phyloP scores from a whole-genome alignment of 1,140 invertebrate genomes.

The Lepidurus apus region DNA sequence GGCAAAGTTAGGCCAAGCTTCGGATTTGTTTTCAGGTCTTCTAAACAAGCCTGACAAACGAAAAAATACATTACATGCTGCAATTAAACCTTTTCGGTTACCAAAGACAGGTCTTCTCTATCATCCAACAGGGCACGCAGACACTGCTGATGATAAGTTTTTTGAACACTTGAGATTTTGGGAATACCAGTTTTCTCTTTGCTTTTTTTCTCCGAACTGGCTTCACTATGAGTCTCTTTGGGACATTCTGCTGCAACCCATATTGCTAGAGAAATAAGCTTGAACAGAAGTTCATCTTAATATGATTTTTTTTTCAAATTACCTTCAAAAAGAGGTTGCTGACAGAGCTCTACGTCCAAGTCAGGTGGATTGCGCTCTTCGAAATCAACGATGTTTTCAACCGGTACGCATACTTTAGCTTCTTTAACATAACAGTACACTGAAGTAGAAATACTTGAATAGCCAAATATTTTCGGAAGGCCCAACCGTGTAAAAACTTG shows the following conservation, averaged over 20 bases:
- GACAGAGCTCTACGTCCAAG: not conserved
- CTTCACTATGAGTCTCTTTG: not conserved
- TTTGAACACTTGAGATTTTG: not conserved
- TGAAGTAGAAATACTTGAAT: not conserved
- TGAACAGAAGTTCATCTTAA: not conserved
- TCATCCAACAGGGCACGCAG: not conserved
- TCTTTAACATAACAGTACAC: slow-evolving; percentile 26
- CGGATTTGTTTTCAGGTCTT: slow-evolving; percentile 1
- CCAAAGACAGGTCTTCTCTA: not conserved
- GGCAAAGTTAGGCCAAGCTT: not conserved
- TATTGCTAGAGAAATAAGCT: not conserved
- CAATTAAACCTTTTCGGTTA: not conserved
- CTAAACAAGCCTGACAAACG: not conserved
- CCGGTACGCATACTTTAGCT: slow-evolving; percentile 23
- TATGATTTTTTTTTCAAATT: not conserved
- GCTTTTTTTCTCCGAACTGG: not conserved
- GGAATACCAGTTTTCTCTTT: not conserved
- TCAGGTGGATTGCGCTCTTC: not conserved
- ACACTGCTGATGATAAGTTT: not conserved
- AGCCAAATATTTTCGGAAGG: slow-evolving; percentile 32
- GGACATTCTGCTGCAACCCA: slow-evolving; percentile 2
- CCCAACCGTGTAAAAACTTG: slow-evolving; percentile 32
- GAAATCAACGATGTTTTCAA: slow-evolving; percentile 14
- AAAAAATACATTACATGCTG: not conserved
- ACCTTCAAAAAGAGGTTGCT: slow-evolving; percentile 10